Percentiles rank a stretch among this genome's conserved stretches.
phyloP scores from a whole-genome alignment of 30 jellyfish, hydroid and myxozoan genomes.

The Catostylus mosaicus region DNA sequence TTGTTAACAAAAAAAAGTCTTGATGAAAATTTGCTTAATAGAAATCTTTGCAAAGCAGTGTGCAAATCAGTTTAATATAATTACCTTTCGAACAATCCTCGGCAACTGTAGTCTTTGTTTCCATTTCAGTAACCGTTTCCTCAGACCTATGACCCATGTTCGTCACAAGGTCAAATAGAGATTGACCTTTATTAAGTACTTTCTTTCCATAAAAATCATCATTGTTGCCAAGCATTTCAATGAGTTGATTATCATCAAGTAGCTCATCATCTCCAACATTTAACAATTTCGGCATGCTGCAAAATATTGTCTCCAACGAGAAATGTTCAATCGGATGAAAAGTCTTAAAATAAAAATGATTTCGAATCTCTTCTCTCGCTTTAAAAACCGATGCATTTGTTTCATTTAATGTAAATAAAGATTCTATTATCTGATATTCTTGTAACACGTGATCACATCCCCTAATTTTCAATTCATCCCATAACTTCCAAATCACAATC shows the following conservation, averaged over 20 bases:
- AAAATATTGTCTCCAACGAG: constrained; percentile 78
- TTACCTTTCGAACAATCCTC: neutral
- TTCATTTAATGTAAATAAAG: constrained; percentile 68
- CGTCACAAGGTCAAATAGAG: constrained; percentile 10
- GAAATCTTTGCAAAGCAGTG: too few species aligned
- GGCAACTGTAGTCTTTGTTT: neutral
- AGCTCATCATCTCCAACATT: constrained; percentile 78
- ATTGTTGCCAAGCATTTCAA: neutral
- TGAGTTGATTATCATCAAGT: constrained; percentile 12
- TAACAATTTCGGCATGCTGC: constrained; percentile 63
- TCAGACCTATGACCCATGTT: neutral
- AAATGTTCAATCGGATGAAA: constrained; percentile 79
- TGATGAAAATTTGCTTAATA: too few species aligned
- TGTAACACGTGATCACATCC: constrained; percentile 16
- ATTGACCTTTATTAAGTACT: constrained; percentile 1
- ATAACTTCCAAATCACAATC: constrained; percentile 55
- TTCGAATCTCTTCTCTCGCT: constrained; percentile 58
- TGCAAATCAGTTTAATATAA: too few species aligned
- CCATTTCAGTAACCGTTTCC: neutral
- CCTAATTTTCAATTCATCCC: constrained; percentile 72
- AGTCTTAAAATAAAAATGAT: constrained; percentile 57
- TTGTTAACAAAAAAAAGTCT: too few species aligned
- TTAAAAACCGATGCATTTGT: constrained; percentile 79
- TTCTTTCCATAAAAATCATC: neutral
- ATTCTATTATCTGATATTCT: constrained; percentile 36